phyloP scores from a whole-genome alignment of 2,797 vertebrate species.

The Chanos chanos region DNA sequence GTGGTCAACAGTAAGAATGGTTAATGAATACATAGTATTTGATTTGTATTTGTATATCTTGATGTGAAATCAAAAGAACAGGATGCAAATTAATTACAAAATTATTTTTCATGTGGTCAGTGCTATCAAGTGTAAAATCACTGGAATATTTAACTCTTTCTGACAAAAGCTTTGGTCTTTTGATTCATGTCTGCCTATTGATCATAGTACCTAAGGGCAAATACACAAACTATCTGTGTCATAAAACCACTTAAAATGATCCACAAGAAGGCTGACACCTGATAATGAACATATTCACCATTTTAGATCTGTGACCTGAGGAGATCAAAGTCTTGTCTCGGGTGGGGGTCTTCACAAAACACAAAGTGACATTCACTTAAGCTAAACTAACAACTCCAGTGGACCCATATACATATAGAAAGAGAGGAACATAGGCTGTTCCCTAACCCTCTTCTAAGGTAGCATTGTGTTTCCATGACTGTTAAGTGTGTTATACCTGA shows the following conservation, averaged over 20 bases:
- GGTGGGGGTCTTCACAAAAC: conserved; percentile 14
- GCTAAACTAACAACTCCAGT: conserved; percentile 2
- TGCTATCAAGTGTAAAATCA: too few species aligned
- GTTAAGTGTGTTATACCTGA: too few species aligned
- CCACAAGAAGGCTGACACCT: conserved; percentile 15
- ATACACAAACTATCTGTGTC: conserved; percentile 36
- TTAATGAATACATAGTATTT: too few species aligned
- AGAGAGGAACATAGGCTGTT: neutral
- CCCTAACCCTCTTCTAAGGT: neutral
- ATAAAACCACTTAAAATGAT: too few species aligned
- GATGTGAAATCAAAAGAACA: too few species aligned
- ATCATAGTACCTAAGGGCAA: conserved; percentile 33
- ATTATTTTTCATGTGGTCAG: too few species aligned
- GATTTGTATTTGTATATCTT: too few species aligned
- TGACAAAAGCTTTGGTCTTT: conserved; percentile 3
- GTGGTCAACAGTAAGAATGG: too few species aligned
- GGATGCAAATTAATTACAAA: too few species aligned
- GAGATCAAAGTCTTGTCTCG: conserved; percentile 25
- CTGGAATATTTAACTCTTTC: neutral
- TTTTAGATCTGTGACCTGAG: conserved; percentile 20
- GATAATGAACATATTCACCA: conserved; percentile 30
- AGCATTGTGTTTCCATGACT: neutral
- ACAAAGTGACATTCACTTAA: conserved; percentile 1
- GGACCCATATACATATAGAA: conserved; percentile 9
- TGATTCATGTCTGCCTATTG: conserved; percentile 23